These are phyloP conservation scores for Pagetopsis macropterus DNA, from an alignment of 2,797 vertebrate species.

Conservation along the genomic window DNA sequence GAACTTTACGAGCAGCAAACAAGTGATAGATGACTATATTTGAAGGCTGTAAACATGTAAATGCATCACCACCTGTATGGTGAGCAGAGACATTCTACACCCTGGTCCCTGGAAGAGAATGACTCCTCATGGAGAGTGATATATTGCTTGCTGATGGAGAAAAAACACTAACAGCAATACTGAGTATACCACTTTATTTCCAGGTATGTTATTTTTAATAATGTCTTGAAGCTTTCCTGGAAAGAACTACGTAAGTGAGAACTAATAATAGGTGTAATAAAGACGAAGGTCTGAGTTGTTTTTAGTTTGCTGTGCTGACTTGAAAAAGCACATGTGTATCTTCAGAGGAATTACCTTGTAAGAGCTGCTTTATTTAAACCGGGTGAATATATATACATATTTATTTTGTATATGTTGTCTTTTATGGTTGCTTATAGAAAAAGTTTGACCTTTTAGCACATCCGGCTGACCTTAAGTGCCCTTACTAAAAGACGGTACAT, in stretches of 20 bases:
- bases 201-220: not conserved
- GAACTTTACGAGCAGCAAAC: no score
- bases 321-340: conserved; percentile 1
- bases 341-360: not conserved
- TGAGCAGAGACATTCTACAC: no score
- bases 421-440: not conserved
- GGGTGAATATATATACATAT: not conserved
- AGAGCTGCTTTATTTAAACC: not conserved
- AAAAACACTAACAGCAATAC: not conserved
- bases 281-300: not conserved
- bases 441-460: not conserved
- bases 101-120: no score
- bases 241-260: not conserved
- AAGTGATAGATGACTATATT: no score
- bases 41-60: no score
- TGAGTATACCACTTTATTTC: not conserved
- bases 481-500: not conserved
- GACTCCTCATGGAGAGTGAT: not conserved
- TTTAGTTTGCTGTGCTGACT: conserved; percentile 4
- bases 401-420: not conserved
- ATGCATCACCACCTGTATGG: no score
- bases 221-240: conserved; percentile 2
- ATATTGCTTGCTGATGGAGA: not conserved
- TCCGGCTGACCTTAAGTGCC: not conserved
- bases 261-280: not conserved